Evolutionary conservation across 2,113 vertebrate genomes (phyloP).

Genomic region (Bucco capensis): DNA sequence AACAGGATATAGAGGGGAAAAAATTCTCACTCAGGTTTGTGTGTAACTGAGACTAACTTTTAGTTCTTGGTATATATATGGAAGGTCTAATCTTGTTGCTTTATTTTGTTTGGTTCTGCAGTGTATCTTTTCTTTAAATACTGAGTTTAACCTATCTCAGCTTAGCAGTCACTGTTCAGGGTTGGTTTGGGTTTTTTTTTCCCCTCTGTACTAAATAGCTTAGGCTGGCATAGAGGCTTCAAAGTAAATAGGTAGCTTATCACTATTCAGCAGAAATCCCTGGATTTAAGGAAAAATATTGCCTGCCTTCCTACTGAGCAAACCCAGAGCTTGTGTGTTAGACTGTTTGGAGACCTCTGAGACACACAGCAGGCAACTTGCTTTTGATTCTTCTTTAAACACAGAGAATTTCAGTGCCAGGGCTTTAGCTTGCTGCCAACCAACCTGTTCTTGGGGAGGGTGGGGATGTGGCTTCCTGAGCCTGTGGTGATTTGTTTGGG

Average conservation of each 20-base stretch:
- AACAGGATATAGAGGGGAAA: not conserved
- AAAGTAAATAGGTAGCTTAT: slow-evolving; percentile 36
- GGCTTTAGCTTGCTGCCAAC: not conserved
- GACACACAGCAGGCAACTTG: not conserved
- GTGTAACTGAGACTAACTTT: not conserved
- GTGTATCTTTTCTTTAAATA: not conserved
- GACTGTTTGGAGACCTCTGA: not conserved
- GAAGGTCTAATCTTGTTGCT: not conserved
- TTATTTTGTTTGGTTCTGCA: not conserved
- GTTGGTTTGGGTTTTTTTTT: not conserved
- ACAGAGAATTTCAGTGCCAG: not conserved
- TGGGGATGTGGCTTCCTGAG: not conserved
- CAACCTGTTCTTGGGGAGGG: not conserved
- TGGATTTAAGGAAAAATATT: not conserved
- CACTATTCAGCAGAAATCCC: slow-evolving; percentile 34
- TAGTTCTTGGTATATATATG: not conserved
- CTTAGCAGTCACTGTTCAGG: not conserved
- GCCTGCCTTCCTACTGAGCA: not conserved
- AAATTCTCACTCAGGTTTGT: not conserved
- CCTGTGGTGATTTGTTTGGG: not conserved
- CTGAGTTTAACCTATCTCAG: not conserved
- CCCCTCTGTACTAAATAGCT: not conserved
- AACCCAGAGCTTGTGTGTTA: not conserved
- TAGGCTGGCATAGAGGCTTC: slow-evolving; percentile 1
- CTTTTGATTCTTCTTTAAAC: not conserved